These are phyloP conservation scores for Andrena hattorfiana DNA, from an alignment of 2,888 invertebrate genomes.

Conservation along the genomic window DNA sequence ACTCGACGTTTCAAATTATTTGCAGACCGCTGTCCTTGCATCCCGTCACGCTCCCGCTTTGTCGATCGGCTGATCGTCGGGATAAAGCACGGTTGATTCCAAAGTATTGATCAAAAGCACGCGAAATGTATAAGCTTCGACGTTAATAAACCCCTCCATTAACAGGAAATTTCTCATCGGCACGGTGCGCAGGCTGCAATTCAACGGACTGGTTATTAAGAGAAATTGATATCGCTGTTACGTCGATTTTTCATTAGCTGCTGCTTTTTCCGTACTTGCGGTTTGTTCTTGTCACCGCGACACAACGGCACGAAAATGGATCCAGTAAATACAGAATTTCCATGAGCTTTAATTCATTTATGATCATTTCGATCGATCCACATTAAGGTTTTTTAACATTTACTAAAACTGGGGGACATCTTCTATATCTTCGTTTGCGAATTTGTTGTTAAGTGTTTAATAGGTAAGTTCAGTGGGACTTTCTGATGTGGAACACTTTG, in stretches of 20 bases:
- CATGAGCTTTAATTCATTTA: background rate
- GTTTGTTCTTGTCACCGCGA: background rate
- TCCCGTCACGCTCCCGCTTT: slow-evolving; percentile 16
- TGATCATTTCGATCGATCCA: background rate
- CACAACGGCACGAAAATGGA: background rate
- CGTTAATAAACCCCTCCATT: slow-evolving; percentile 32
- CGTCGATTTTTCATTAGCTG: background rate
- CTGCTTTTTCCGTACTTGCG: background rate
- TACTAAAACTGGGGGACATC: background rate
- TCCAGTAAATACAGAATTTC: background rate
- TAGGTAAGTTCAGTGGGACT: no score
- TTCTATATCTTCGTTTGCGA: no score
- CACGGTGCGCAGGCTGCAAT: background rate
- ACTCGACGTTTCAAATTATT: no score
- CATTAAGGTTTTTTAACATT: background rate
- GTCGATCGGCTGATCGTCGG: slow-evolving; percentile 23
- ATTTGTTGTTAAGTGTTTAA: no score
- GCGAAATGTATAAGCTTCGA: slow-evolving; percentile 20
- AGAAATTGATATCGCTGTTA: slow-evolving; percentile 10
- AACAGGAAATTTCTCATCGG: slow-evolving; percentile 17
- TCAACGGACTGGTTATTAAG: background rate
- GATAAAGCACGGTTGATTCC: slow-evolving; percentile 52
- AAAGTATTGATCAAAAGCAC: slow-evolving; percentile 47
- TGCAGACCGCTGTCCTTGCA: no score
- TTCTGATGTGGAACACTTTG: no score